Conservation (phyloP, 2,797 vertebrate genomes). For the Eutrigla gurnardus region DNA sequence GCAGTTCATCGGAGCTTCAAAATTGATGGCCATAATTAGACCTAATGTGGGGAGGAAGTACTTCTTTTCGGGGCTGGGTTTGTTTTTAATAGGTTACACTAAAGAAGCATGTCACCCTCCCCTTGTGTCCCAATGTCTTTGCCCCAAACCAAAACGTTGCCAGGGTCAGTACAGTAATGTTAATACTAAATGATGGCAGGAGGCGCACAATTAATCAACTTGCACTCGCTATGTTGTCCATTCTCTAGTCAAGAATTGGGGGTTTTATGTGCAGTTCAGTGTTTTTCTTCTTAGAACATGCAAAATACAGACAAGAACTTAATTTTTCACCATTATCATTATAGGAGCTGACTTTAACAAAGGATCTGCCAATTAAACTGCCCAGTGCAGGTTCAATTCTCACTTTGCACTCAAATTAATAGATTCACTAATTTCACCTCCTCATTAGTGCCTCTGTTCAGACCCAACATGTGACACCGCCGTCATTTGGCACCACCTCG, state of each 20-base stretch:
- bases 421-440: constrained; percentile 15
- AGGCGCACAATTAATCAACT: constrained; percentile 14
- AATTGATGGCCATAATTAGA: constrained; percentile 79
- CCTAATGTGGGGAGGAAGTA: constrained; percentile 48
- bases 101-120: constrained; percentile 41
- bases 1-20: constrained; percentile 62
- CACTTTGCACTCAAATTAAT: not conserved
- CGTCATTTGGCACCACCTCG: constrained; percentile 48
- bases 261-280: not conserved
- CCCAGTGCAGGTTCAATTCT: not conserved
- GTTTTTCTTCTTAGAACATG: not conserved
- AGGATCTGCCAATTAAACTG: not conserved
- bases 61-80: constrained; percentile 48
- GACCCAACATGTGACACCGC: constrained; percentile 25
- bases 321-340: not conserved
- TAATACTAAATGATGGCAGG: constrained; percentile 28
- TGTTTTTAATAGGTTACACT: constrained; percentile 73
- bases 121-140: constrained; percentile 55
- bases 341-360: not conserved
- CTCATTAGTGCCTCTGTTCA: constrained; percentile 54
- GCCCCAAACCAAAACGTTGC: constrained; percentile 64
- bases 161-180: constrained; percentile 21
- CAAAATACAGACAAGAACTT: not conserved
- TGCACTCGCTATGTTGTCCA: not conserved
- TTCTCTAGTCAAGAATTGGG: not conserved